These are phyloP conservation scores for Microchirus variegatus DNA, from an alignment of 2,797 vertebrate species.

Conservation along the genomic window DNA sequence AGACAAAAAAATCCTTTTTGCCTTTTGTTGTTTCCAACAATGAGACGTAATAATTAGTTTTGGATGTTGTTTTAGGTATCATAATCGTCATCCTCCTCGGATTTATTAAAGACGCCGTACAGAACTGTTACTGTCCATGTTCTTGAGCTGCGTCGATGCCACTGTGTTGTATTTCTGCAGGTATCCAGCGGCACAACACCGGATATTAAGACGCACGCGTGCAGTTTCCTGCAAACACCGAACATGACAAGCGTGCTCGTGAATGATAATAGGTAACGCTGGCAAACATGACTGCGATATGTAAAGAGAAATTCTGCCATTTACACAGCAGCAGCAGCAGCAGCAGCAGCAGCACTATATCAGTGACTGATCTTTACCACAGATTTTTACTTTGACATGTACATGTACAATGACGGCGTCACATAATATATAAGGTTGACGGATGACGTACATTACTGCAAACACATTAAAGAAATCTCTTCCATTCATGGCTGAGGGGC, in stretches of 20 bases:
- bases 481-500: slow-evolving; percentile 23
- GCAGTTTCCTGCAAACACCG: slow-evolving; percentile 30
- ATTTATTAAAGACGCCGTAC: not conserved
- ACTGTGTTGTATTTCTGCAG: not conserved
- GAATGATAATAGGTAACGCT: slow-evolving; percentile 40
- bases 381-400: slow-evolving; percentile 23
- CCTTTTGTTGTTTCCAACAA: slow-evolving; percentile 53
- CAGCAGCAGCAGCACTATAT: slow-evolving; percentile 20
- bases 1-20: slow-evolving; percentile 39
- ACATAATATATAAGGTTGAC: slow-evolving; percentile 29
- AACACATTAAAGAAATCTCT: slow-evolving; percentile 32
- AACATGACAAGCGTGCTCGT: slow-evolving; percentile 25
- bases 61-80: slow-evolving; percentile 14
- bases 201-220: slow-evolving; percentile 47
- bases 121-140: not conserved
- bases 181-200: slow-evolving; percentile 29
- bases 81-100: not conserved
- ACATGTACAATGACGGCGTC: slow-evolving; percentile 51
- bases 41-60: slow-evolving; percentile 39
- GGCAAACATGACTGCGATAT: slow-evolving; percentile 41
- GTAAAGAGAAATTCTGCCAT: slow-evolving; percentile 42
- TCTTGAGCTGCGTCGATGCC: slow-evolving; percentile 4
- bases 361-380: slow-evolving; percentile 40
- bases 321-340: too few species aligned
- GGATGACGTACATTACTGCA: slow-evolving; percentile 31